These are phyloP conservation scores for Rhagium mordax DNA, from an alignment of 2,888 invertebrate genomes.

Conservation along the genomic window DNA sequence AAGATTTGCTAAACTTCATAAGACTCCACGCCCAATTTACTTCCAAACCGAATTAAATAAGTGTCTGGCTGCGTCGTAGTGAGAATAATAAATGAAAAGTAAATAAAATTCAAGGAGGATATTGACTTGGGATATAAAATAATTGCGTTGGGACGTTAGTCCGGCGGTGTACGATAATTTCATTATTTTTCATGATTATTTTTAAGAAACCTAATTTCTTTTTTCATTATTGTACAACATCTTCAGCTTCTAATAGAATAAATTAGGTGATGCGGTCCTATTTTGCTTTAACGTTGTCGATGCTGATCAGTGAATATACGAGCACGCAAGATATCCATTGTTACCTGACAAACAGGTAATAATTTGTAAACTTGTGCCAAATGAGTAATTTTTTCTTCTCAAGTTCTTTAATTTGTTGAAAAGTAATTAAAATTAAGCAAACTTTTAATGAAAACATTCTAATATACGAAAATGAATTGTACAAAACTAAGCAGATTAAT, in stretches of 20 bases:
- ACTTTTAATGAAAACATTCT: too few species aligned
- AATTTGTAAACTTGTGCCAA: too few species aligned
- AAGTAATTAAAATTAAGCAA: too few species aligned
- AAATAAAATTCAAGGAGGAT: constrained; percentile 54
- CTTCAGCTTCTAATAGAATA: not conserved
- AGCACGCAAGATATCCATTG: too few species aligned
- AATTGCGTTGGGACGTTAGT: constrained; percentile 63
- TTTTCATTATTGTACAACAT: constrained; percentile 2
- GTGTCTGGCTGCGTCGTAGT: constrained; percentile 14
- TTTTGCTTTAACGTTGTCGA: not conserved
- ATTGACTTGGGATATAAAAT: constrained; percentile 65
- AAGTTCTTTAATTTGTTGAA: too few species aligned
- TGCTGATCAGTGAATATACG: too few species aligned
- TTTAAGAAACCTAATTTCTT: constrained; percentile 26
- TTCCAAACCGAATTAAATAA: constrained; percentile 17
- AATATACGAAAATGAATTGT: too few species aligned
- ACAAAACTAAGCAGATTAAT: too few species aligned
- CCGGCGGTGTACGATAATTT: constrained; percentile 53
- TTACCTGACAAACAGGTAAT: too few species aligned
- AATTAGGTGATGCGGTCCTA: not conserved
- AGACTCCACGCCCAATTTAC: not conserved
- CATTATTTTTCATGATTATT: constrained; percentile 48
- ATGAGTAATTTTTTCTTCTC: too few species aligned
- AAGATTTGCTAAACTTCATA: not conserved
- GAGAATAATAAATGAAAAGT: constrained; percentile 43